Conservation (phyloP, 2,888 invertebrate genomes). For the Entomobrya proxima region DNA sequence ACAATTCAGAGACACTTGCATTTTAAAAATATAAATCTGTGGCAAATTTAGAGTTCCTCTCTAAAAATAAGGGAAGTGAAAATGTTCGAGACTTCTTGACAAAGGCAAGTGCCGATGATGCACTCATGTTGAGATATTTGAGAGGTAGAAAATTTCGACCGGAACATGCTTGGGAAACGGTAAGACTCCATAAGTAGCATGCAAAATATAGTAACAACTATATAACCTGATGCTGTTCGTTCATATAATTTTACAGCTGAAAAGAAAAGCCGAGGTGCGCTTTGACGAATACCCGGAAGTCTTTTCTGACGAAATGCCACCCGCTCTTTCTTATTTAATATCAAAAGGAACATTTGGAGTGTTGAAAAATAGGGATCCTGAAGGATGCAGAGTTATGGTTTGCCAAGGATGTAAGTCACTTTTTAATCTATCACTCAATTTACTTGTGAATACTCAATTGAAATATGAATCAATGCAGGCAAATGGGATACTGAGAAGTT, state of each 20-base stretch:
- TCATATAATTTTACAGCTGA: background rate
- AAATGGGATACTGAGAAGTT: slow-evolving; percentile 29
- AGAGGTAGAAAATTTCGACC: slow-evolving; percentile 25
- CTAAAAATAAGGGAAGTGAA: background rate
- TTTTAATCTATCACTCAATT: too few species aligned
- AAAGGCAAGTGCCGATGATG: background rate
- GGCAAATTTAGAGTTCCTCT: slow-evolving; percentile 19
- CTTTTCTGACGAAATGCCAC: background rate
- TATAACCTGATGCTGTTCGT: background rate
- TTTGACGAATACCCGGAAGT: slow-evolving; percentile 17
- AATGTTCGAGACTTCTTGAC: slow-evolving; percentile 15
- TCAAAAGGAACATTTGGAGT: background rate
- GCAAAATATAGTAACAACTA: background rate
- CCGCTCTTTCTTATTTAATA: background rate
- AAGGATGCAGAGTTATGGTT: background rate
- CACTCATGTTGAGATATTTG: background rate
- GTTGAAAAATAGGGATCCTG: background rate
- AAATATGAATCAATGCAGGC: too few species aligned
- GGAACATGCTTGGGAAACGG: slow-evolving; percentile 38
- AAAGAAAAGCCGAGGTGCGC: slow-evolving; percentile 16
- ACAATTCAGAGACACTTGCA: too few species aligned
- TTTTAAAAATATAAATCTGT: too few species aligned
- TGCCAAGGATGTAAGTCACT: background rate
- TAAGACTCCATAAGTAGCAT: background rate
- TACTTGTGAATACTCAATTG: too few species aligned